Percentiles rank a stretch among this genome's conserved stretches.
These are phyloP conservation scores for Australoheros facetus DNA, from an alignment of 2,797 vertebrate genomes.

Conservation along the genomic window DNA sequence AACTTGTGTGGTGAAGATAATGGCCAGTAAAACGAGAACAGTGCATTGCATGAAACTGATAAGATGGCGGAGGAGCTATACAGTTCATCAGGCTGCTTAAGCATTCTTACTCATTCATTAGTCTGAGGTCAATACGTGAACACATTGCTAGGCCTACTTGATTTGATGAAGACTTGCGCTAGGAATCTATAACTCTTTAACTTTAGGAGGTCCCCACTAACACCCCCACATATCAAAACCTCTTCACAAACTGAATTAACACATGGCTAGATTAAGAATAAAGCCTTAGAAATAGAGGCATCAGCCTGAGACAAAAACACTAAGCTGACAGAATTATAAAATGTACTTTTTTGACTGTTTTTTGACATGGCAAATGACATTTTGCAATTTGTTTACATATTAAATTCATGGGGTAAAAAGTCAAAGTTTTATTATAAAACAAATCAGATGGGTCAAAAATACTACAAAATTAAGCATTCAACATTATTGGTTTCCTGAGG, in stretches of 20 bases:
- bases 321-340: not conserved
- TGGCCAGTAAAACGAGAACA: conserved; percentile 3
- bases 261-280: not conserved
- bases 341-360: not conserved
- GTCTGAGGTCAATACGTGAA: conserved; percentile 34
- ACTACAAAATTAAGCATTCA: not conserved
- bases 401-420: conserved; percentile 10
- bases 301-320: not conserved
- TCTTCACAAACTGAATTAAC: not conserved
- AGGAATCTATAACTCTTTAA: not conserved
- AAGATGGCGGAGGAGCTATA: not conserved
- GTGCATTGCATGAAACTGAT: conserved; percentile 5
- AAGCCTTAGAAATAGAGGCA: not conserved
- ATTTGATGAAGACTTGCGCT: not conserved
- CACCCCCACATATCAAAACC: accelerated
- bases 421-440: not conserved
- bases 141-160: not conserved
- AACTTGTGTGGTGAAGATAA: conserved; percentile 17
- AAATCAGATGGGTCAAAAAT: conserved; percentile 7
- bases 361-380: not conserved
- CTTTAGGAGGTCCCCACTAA: not conserved
- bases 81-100: conserved; percentile 5
- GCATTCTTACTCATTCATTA: conserved; percentile 6
- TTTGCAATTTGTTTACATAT: not conserved
- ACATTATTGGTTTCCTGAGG: not conserved